These are phyloP conservation scores for Agrilus cyanescens DNA, from an alignment of 2,888 invertebrate genomes.

Conservation along the genomic window DNA sequence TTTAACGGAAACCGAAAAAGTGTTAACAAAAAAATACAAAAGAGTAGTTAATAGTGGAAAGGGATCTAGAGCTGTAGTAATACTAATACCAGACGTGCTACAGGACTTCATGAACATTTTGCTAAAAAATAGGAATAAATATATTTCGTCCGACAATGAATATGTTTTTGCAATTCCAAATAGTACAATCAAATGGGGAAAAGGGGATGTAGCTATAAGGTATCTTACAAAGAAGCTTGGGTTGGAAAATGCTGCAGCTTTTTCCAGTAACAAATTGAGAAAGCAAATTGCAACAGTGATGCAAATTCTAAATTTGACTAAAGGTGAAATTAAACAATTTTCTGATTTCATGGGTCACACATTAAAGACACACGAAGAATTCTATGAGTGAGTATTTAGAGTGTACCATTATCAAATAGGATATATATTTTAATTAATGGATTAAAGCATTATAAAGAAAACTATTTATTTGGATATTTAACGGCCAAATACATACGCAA, in stretches of 20 bases:
- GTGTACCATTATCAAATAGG: too few species aligned
- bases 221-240: slow-evolving; percentile 7
- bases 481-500: too few species aligned
- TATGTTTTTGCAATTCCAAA: slow-evolving; percentile 9
- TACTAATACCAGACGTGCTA: slow-evolving; percentile 8
- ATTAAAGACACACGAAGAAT: not conserved
- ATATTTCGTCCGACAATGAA: slow-evolving; percentile 8
- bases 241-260: slow-evolving; percentile 2
- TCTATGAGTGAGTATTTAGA: not conserved
- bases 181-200: slow-evolving; percentile 9
- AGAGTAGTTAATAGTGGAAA: slow-evolving; percentile 10
- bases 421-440: too few species aligned
- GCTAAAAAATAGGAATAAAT: slow-evolving; percentile 7
- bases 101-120: slow-evolving; percentile 7
- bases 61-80: slow-evolving; percentile 10
- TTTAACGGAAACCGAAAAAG: slow-evolving; percentile 9
- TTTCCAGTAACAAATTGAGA: slow-evolving; percentile 8
- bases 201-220: slow-evolving; percentile 9
- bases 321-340: slow-evolving; percentile 9
- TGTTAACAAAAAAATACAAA: slow-evolving; percentile 5
- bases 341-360: slow-evolving; percentile 10
- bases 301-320: slow-evolving; percentile 5
- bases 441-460: too few species aligned
- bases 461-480: too few species aligned
- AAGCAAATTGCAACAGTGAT: slow-evolving; percentile 7